A percentile compares a stretch with the other conserved stretches of the same genome.
Evolutionary conservation across 2,797 vertebrate genomes (phyloP).

Genomic region (Anguilla megastoma): DNA sequence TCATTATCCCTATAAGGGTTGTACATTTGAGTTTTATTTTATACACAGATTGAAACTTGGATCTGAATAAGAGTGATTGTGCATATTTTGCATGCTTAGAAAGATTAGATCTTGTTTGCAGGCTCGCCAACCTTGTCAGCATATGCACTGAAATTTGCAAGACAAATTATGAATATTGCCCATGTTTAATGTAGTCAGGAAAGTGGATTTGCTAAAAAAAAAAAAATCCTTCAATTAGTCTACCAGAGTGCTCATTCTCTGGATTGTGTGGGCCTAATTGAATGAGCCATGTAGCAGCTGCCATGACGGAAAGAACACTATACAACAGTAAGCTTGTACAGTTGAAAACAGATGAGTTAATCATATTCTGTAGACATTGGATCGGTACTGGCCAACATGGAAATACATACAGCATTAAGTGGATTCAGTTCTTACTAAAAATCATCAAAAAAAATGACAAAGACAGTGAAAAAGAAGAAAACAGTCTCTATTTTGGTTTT

Average conservation of each 20-base stretch:
- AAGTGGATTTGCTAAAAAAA: constrained; percentile 6
- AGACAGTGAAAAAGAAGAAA: not conserved
- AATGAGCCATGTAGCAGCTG: constrained; percentile 62
- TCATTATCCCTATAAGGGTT: not conserved
- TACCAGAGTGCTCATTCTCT: constrained; percentile 57
- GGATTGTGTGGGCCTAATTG: constrained; percentile 58
- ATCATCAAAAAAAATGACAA: not conserved
- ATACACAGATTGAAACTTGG: not conserved
- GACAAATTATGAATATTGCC: constrained; percentile 56
- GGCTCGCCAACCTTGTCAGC: constrained; percentile 36
- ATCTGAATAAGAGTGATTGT: not conserved
- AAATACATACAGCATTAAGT: constrained; percentile 55
- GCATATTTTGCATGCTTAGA: not conserved
- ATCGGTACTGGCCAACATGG: constrained; percentile 43
- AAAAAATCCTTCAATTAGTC: constrained; percentile 24
- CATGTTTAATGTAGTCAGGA: constrained; percentile 27
- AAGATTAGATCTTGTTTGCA: not conserved
- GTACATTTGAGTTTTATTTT: not conserved
- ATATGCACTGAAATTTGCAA: constrained; percentile 45
- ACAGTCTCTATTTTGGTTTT: not conserved
- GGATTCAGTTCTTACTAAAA: not conserved
- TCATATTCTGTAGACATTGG: constrained; percentile 23
- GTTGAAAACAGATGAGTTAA: constrained; percentile 45
- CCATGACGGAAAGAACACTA: constrained; percentile 51
- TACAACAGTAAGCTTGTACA: constrained; percentile 46